Evolutionary conservation across 2,888 invertebrate genomes (phyloP), one percentile per base, ranked within the genome.

Genomic region (Patella ulyssiponensis): DNA sequence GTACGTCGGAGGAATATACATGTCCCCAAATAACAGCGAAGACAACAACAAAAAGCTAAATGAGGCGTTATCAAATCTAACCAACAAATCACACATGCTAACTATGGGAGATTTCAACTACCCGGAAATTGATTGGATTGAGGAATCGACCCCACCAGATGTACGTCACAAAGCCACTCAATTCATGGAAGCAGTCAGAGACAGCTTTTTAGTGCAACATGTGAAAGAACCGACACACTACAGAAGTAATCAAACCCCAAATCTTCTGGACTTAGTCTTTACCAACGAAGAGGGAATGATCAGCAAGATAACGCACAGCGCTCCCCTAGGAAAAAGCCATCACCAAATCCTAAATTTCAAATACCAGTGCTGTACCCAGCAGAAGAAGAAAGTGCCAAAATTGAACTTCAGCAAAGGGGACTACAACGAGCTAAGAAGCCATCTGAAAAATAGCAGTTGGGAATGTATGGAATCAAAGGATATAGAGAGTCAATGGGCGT

Each of bases 281-380:
- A 78, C 78, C 1, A 78, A 76, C 27, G 78, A 78, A 69, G 75
- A 78, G 23, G 56, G 51, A 2, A 78, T 78, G 78, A 51, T 78
- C 3, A 33, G 27, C 5, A 23, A 78, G n/a, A n/a, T 75, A 7
- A 5, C 15, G 14, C 64, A 64, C 3, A 14, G 56, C 14, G 58
- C 74, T 4, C 74, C 64, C 9, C 20, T 74, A 23, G 64, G 74
- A 14, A 74, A 74, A 23, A 74, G 74, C 58, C 56, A 74, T 15
- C 23, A 27, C 17, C 33, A 74, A 20, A 15, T 23, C 20, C 14
- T 56, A 56, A 14, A 17, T 5, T 56, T 17, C 56, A 17, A 56
- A 17, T 56, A 56, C 17, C 14, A 56, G 17, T 56, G 56, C 56
- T 15, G 15, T 7, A 3, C 56, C 15, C 17, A 56, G 56, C 17